phyloP scores from a whole-genome alignment of 2,888 invertebrate species.

The Pandemis heparana region DNA sequence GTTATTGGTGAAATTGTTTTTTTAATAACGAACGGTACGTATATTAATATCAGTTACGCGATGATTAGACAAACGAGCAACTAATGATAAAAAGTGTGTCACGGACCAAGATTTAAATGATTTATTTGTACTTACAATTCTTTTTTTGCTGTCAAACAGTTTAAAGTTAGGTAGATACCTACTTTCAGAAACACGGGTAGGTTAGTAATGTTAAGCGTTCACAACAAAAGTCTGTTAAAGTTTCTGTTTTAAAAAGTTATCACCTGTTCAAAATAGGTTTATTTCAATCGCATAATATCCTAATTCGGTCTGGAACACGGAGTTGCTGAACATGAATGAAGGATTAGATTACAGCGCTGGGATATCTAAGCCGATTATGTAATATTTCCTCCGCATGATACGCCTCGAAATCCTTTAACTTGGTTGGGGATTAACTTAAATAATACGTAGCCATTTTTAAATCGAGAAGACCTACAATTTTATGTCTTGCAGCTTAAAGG shows the following conservation, averaged over 20 bases:
- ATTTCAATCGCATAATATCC: neutral
- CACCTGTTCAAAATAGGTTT: neutral
- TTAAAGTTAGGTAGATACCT: neutral
- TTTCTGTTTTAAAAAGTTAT: too few relatives aligned
- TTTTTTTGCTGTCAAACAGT: too few relatives aligned
- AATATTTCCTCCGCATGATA: slow-evolving; percentile 7
- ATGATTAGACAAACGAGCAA: too few relatives aligned
- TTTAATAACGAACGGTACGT: neutral
- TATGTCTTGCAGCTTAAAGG: neutral
- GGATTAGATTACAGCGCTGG: neutral
- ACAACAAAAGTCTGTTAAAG: too few relatives aligned
- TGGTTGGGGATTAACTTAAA: neutral
- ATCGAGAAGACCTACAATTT: neutral
- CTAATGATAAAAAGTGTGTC: too few relatives aligned
- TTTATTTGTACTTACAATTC: too few relatives aligned
- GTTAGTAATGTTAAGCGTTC: too few relatives aligned
- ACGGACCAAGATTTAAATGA: too few relatives aligned
- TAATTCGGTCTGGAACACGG: neutral
- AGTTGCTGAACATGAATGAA: slow-evolving; percentile 2
- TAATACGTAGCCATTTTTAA: neutral
- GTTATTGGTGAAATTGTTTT: neutral
- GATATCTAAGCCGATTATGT: slow-evolving; percentile 19
- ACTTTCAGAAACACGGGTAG: too few relatives aligned
- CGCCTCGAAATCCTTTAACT: slow-evolving; percentile 10
- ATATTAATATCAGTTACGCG: too few relatives aligned